Conservation (phyloP, 2,888 invertebrate genomes). For the Scaptomyza flava region DNA sequence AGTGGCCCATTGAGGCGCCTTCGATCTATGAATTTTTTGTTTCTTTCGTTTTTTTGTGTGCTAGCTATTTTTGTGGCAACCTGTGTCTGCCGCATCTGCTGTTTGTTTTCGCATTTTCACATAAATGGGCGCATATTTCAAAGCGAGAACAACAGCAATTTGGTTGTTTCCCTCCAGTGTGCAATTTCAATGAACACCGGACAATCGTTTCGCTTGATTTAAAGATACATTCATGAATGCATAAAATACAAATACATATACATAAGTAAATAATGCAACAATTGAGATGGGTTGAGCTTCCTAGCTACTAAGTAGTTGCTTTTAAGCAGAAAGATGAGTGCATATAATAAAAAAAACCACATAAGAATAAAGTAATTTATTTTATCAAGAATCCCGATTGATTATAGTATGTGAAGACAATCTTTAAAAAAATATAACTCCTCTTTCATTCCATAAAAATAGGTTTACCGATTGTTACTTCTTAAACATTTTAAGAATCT, state of each 20-base stretch:
- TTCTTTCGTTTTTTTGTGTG: not conserved
- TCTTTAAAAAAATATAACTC: not conserved
- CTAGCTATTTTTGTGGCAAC: slow-evolving; percentile 36
- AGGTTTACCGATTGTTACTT: too few relatives aligned
- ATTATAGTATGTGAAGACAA: not conserved
- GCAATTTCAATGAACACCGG: slow-evolving; percentile 15
- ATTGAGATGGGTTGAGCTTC: not conserved
- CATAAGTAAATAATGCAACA: slow-evolving; percentile 6
- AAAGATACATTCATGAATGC: not conserved
- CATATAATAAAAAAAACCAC: not conserved
- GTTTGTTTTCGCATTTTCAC: slow-evolving; percentile 40
- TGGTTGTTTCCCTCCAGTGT: not conserved
- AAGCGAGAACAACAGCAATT: slow-evolving; percentile 35
- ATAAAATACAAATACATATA: not conserved
- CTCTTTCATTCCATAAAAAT: not conserved
- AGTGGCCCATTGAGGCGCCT: slow-evolving; percentile 62
- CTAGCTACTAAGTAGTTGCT: not conserved
- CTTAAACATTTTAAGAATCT: too few relatives aligned
- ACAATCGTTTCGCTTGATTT: slow-evolving; percentile 10
- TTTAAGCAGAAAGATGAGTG: not conserved
- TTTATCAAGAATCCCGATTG: too few relatives aligned
- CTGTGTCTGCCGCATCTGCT: slow-evolving; percentile 28
- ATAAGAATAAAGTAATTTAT: not conserved
- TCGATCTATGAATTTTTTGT: slow-evolving; percentile 14
- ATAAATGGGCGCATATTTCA: slow-evolving; percentile 36